These are phyloP conservation scores for Gandaritis pyraliata DNA, from an alignment of 2,888 invertebrate genomes.

Conservation along the genomic window DNA sequence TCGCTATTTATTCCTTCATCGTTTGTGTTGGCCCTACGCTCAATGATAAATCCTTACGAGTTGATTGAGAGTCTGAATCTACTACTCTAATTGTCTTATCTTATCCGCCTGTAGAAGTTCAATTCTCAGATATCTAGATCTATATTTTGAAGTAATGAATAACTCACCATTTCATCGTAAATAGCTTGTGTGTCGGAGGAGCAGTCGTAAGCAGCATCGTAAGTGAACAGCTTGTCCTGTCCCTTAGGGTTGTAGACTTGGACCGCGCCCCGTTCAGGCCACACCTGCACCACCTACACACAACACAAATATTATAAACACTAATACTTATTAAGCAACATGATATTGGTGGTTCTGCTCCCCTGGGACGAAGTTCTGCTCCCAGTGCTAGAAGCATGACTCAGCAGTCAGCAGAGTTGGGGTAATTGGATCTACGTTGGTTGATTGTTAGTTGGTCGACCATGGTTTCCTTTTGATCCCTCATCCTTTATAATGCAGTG, in stretches of 20 bases:
- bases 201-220: conserved; percentile 98
- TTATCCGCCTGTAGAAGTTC: too few relatives aligned
- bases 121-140: too few relatives aligned
- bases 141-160: too few relatives aligned
- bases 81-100: too few relatives aligned
- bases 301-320: conserved; percentile 5
- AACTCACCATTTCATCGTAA: conserved; percentile 94
- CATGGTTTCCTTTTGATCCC: background rate
- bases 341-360: background rate
- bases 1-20: too few relatives aligned
- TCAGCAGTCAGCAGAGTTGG: conserved; percentile 13
- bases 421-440: background rate
- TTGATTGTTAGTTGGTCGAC: conserved; percentile 11
- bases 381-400: conserved; percentile 24
- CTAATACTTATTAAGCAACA: background rate
- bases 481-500: conserved; percentile 1
- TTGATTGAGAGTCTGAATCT: too few relatives aligned
- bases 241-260: conserved; percentile 95
- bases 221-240: conserved; percentile 96
- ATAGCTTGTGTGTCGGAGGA: conserved; percentile 94
- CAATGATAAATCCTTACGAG: too few relatives aligned
- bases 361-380: conserved; percentile 5
- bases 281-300: conserved; percentile 90
- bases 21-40: too few relatives aligned
- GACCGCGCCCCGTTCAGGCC: conserved; percentile 93